A percentile compares a stretch with the other conserved stretches of the same genome.
These are phyloP conservation scores for Sussaba pulchella DNA, from an alignment of 2,888 invertebrate species.

Conservation along the genomic window DNA sequence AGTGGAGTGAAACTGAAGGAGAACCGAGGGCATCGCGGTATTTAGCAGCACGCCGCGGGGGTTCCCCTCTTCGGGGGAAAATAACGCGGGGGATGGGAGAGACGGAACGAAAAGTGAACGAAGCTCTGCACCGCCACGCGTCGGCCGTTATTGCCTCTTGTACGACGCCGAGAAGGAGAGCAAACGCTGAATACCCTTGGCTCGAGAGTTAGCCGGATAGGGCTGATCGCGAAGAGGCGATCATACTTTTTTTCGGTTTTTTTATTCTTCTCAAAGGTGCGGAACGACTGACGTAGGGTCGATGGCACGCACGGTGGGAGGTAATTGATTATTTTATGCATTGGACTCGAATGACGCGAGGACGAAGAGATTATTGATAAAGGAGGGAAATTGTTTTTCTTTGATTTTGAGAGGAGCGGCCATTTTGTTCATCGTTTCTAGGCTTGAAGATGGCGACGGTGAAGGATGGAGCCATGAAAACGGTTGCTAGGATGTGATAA, in stretches of 20 bases:
- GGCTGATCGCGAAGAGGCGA: constrained; percentile 6
- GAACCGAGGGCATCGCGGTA: constrained; percentile 72
- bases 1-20: constrained; percentile 34
- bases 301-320: not conserved
- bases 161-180: constrained; percentile 59
- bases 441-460: not conserved
- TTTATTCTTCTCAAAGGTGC: not conserved
- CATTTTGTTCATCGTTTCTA: not conserved
- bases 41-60: constrained; percentile 80
- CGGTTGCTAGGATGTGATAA: too few species aligned
- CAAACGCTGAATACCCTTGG: constrained; percentile 43
- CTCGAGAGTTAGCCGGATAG: constrained; percentile 42
- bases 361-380: not conserved
- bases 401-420: not conserved
- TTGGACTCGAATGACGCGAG: too few species aligned
- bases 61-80: constrained; percentile 72
- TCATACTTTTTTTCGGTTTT: constrained; percentile 4
- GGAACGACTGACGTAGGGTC: not conserved
- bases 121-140: constrained; percentile 76
- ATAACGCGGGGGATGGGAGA: constrained; percentile 70
- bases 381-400: not conserved
- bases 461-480: not conserved
- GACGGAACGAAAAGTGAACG: constrained; percentile 33
- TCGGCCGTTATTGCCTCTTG: constrained; percentile 80
- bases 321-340: not conserved